phyloP scores from a whole-genome alignment of 1,140 invertebrate genomes.

The Drosophila sp. region DNA sequence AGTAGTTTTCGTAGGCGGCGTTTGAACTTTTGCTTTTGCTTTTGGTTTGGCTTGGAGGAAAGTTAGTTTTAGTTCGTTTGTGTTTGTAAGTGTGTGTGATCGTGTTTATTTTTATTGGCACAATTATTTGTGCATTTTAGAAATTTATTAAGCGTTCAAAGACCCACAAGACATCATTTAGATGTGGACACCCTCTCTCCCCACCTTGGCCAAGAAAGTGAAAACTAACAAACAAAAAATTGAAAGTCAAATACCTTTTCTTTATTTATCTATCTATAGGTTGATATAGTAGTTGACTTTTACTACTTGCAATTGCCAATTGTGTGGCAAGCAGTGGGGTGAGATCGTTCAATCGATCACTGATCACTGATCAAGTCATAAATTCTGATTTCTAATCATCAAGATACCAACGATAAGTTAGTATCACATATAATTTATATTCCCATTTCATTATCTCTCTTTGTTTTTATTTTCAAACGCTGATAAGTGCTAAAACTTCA shows the following conservation, averaged over 20 bases:
- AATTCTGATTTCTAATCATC: no score
- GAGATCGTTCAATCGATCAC: no score
- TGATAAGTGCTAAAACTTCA: no score
- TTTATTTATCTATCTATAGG: conserved; percentile 11
- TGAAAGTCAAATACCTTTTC: conserved; percentile 59
- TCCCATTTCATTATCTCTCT: no score
- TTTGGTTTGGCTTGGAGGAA: conserved; percentile 30
- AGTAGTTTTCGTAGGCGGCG: conserved; percentile 66
- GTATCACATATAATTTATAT: no score
- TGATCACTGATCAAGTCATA: no score
- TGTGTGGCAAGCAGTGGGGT: neutral
- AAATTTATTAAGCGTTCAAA: conserved; percentile 76
- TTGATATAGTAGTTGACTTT: neutral
- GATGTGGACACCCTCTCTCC: neutral
- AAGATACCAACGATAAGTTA: no score
- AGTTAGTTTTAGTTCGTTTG: conserved; percentile 52
- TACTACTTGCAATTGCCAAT: conserved; percentile 3
- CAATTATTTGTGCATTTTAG: conserved; percentile 82
- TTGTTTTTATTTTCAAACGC: conserved; percentile 1
- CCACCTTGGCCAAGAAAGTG: conserved; percentile 48
- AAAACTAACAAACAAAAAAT: conserved; percentile 46
- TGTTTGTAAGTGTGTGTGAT: conserved; percentile 10
- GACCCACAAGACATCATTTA: conserved; percentile 31
- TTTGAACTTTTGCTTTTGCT: conserved; percentile 67
- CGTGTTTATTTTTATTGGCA: conserved; percentile 80